A percentile compares a stretch with the other conserved stretches of the same genome.
Evolutionary conservation across 2,113 vertebrate species (phyloP).

Genomic region (Amphilophus citrinellus): DNA sequence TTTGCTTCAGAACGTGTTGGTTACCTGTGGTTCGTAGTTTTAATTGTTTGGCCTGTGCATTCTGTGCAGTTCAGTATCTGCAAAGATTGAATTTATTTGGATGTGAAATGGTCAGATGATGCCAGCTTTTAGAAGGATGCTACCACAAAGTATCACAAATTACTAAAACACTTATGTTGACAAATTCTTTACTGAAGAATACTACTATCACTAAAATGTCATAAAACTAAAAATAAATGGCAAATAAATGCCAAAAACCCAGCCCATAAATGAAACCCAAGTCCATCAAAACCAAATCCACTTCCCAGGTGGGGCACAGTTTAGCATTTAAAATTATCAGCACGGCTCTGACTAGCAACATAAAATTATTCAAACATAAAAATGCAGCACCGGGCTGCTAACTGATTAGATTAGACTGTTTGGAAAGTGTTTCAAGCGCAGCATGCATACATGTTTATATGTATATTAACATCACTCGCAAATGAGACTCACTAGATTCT

Average conservation of each 20-base stretch:
- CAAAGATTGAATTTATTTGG: neutral
- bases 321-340: constrained; percentile 38
- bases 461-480: constrained; percentile 6
- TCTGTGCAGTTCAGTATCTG: neutral
- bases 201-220: constrained; percentile 31
- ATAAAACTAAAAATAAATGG: constrained; percentile 29
- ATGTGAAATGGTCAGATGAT: neutral
- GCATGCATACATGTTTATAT: constrained; percentile 6
- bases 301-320: constrained; percentile 24
- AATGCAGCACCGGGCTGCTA: neutral
- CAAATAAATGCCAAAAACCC: constrained; percentile 15
- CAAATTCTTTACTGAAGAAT: neutral
- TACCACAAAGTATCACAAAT: neutral
- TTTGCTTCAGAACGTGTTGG: neutral
- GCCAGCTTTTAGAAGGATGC: neutral
- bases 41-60: neutral
- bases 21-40: constrained; percentile 3
- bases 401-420: neutral
- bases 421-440: neutral
- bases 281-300: constrained; percentile 48
- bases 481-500: constrained; percentile 27
- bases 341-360: neutral
- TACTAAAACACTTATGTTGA: neutral
- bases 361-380: neutral
- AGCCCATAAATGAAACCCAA: constrained; percentile 25